A percentile compares a stretch with the other conserved stretches of the same genome.
Evolutionary conservation across 2,888 invertebrate genomes (phyloP).

Genomic region (Agrochola circellaris): DNA sequence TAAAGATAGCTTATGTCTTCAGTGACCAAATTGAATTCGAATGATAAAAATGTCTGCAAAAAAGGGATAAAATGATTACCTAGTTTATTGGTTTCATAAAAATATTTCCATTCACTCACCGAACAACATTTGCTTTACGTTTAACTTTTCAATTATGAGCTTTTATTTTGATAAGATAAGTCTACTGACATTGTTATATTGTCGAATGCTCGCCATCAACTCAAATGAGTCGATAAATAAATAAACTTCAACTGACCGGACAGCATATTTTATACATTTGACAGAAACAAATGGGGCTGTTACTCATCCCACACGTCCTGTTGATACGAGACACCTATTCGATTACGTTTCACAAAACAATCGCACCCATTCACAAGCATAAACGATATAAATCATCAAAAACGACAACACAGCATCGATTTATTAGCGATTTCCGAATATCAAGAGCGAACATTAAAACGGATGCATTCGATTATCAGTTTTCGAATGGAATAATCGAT

Average conservation of each 20-base stretch:
- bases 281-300: conserved; percentile 55
- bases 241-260: conserved; percentile 41
- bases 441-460: conserved; percentile 78
- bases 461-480: conserved; percentile 79
- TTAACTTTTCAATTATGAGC: neutral
- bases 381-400: conserved; percentile 78
- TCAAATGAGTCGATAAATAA: conserved; percentile 43
- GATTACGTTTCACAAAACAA: conserved; percentile 59
- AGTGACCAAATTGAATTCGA: neutral
- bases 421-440: conserved; percentile 83
- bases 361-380: conserved; percentile 65
- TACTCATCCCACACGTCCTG: conserved; percentile 39
- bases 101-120: neutral
- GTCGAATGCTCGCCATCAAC: neutral
- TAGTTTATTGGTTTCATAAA: too few species aligned
- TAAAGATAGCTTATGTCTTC: neutral
- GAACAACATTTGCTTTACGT: neutral
- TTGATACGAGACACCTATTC: conserved; percentile 53
- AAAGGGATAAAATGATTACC: neutral
- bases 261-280: conserved; percentile 56
- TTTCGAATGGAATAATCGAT: conserved; percentile 78
- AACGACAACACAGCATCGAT: conserved; percentile 78
- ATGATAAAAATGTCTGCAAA: neutral
- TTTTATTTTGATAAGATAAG: neutral
- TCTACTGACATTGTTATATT: neutral